Percentiles rank a stretch among this genome's conserved stretches.
These are phyloP conservation scores for Drosophila asahinai DNA, from an alignment of 1,140 invertebrate genomes.

Conservation along the genomic window DNA sequence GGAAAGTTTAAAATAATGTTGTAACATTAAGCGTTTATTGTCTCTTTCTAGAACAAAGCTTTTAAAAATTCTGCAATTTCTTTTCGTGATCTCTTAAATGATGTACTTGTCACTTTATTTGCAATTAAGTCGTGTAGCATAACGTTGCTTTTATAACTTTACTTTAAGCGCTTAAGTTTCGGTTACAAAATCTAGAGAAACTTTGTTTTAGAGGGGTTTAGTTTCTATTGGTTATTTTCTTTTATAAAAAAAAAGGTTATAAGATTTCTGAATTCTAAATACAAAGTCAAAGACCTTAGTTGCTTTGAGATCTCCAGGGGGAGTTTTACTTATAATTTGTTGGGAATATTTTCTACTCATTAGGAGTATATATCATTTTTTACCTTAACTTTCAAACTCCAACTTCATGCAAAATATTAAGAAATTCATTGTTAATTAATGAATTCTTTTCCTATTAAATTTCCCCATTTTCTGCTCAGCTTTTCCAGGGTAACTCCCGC, in stretches of 20 bases:
- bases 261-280: not conserved
- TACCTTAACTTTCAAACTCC: too few relatives aligned
- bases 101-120: constrained; percentile 10
- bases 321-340: too few relatives aligned
- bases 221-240: not conserved
- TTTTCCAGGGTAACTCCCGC: constrained; percentile 26
- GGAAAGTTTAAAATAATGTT: not conserved
- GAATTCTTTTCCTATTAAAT: not conserved
- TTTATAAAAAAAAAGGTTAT: not conserved
- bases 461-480: not conserved
- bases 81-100: not conserved
- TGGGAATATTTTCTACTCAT: not conserved
- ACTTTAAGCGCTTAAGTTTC: not conserved
- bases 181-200: not conserved
- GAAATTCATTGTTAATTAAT: too few relatives aligned
- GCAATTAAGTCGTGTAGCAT: constrained; percentile 3
- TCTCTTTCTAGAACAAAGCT: constrained; percentile 1
- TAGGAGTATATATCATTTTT: not conserved
- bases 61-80: not conserved
- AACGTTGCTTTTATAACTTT: constrained; percentile 15
- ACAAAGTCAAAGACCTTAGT: not conserved
- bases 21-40: not conserved
- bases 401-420: too few relatives aligned
- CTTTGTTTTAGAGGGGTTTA: not conserved
- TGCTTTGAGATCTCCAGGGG: not conserved